Evolutionary conservation across 1,140 invertebrate species (phyloP).

Genomic region (Cryptotermes secundus): DNA sequence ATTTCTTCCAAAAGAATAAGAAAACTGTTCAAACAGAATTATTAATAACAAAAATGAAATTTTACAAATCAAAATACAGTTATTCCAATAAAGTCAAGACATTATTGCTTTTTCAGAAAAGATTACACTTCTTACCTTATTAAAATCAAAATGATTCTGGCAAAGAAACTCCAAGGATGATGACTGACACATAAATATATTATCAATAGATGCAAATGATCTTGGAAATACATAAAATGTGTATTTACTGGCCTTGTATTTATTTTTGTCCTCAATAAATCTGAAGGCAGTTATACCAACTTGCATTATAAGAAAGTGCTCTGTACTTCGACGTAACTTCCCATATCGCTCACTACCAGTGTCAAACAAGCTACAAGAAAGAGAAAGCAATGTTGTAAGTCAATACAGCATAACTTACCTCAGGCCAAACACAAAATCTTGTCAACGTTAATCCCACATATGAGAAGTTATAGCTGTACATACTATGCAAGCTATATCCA

Average conservation of each 20-base stretch:
- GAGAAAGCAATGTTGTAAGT: conserved; percentile 33
- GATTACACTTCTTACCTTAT: conserved; percentile 59
- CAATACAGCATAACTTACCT: background rate
- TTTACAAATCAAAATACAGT: too few species aligned
- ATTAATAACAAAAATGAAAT: background rate
- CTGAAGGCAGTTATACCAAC: conserved; percentile 62
- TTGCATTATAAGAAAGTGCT: conserved; percentile 62
- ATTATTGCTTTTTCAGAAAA: conserved; percentile 21
- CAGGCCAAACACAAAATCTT: too few species aligned
- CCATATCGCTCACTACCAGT: conserved; percentile 60
- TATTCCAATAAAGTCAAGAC: background rate
- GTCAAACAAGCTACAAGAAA: conserved; percentile 67
- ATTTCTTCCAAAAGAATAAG: background rate
- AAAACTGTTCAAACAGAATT: too few species aligned
- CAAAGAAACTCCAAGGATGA: conserved; percentile 63
- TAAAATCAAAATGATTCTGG: conserved; percentile 69
- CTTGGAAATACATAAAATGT: conserved; percentile 70
- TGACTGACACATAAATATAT: conserved; percentile 61
- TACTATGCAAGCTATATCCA: too few species aligned
- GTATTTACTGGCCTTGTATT: conserved; percentile 59
- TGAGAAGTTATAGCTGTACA: too few species aligned
- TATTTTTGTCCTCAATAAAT: conserved; percentile 54
- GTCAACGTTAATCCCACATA: too few species aligned
- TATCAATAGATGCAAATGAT: conserved; percentile 57
- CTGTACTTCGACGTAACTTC: conserved; percentile 56